Percentiles rank a stretch among this genome's conserved stretches.
Evolutionary conservation across 2,797 vertebrate genomes (phyloP).

Genomic region (Etheostoma perlongum): DNA sequence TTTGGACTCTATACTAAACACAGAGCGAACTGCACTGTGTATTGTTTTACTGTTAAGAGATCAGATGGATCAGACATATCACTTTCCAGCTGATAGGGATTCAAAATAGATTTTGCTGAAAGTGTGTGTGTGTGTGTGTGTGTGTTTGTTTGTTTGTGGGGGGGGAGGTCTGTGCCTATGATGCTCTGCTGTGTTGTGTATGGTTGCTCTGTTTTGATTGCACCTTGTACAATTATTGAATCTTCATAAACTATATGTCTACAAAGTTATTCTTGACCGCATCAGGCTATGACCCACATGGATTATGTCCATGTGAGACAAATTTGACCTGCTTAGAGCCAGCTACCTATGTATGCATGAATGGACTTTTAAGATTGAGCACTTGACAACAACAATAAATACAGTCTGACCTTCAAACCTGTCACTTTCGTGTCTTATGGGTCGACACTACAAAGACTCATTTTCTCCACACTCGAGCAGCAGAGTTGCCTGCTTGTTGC

Average conservation of each 20-base stretch:
- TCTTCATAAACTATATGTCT: conserved; percentile 17
- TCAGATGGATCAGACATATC: conserved; percentile 72
- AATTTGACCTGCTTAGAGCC: conserved; percentile 37
- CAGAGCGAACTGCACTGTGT: conserved; percentile 63
- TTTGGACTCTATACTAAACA: conserved; percentile 52
- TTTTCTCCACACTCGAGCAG: conserved; percentile 37
- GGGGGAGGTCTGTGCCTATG: conserved; percentile 33
- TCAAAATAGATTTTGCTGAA: conserved; percentile 55
- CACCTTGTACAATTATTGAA: conserved; percentile 13
- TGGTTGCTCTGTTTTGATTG: conserved; percentile 21
- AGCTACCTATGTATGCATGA: conserved; percentile 32
- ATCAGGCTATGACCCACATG: conserved; percentile 50
- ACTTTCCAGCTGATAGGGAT: conserved; percentile 69
- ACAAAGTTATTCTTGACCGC: conserved; percentile 35
- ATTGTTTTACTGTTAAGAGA: conserved; percentile 67
- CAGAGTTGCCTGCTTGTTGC: conserved; percentile 49
- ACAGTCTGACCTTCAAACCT: conserved; percentile 41
- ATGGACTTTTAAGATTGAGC: conserved; percentile 41
- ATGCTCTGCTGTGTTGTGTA: conserved; percentile 27
- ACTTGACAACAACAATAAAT: conserved; percentile 27
- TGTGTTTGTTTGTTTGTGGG: conserved; percentile 10
- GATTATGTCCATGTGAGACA: conserved; percentile 42
- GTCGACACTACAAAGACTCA: conserved; percentile 32
- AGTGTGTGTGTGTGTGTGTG: conserved; percentile 50
- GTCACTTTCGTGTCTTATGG: conserved; percentile 30